phyloP scores from a whole-genome alignment of 2,888 invertebrate genomes.

The Branchinecta sandiegonensis region DNA sequence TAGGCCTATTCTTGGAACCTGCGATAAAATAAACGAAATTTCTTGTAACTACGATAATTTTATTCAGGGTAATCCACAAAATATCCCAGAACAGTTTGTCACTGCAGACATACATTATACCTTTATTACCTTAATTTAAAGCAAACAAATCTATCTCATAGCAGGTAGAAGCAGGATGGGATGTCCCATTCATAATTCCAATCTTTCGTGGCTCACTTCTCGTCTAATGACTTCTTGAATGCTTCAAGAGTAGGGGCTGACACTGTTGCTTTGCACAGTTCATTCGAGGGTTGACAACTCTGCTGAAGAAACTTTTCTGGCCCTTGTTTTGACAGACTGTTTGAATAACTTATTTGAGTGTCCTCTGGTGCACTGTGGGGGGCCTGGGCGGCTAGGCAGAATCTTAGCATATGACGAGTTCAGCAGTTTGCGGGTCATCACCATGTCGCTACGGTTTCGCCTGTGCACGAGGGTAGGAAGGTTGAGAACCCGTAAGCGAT shows the following conservation, averaged over 20 bases:
- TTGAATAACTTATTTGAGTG: not conserved
- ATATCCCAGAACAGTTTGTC: too few relatives aligned
- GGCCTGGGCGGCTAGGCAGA: not conserved
- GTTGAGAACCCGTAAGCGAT: too few relatives aligned
- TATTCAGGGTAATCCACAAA: too few relatives aligned
- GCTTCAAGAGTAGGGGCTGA: not conserved
- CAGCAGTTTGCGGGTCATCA: slow-evolving; percentile 9
- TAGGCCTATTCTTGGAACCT: too few relatives aligned
- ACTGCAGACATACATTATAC: too few relatives aligned
- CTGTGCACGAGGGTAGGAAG: not conserved
- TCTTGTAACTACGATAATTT: too few relatives aligned
- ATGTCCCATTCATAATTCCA: not conserved
- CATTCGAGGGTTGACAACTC: not conserved
- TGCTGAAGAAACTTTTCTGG: not conserved
- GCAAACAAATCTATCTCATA: too few relatives aligned
- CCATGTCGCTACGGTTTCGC: not conserved
- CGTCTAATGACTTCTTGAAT: not conserved
- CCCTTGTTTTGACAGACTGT: not conserved
- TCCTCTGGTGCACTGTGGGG: not conserved
- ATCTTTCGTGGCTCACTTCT: not conserved
- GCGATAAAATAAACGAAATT: too few relatives aligned
- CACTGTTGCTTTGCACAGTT: not conserved
- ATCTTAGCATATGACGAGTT: not conserved
- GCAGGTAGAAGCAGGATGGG: too few relatives aligned
- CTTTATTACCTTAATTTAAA: too few relatives aligned